A percentile compares a stretch with the other conserved stretches of the same genome.
Evolutionary conservation across 2,888 invertebrate species (phyloP).

Genomic region (Bugula neritina): DNA sequence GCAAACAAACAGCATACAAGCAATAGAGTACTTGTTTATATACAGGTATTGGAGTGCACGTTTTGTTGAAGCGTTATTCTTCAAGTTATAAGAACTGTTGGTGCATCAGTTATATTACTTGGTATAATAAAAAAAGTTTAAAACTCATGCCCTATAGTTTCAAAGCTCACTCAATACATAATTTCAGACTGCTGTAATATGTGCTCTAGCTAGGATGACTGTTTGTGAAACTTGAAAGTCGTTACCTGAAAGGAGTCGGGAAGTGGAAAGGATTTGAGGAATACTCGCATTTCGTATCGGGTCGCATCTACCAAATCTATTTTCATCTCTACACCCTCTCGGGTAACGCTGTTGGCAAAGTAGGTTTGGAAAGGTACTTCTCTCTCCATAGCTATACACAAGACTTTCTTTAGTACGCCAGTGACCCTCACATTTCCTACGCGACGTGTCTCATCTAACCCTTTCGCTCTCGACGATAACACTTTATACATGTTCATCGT

Average conservation of each 20-base stretch:
- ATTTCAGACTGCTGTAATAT: no score
- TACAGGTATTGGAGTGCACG: no score
- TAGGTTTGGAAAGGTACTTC: conserved; percentile 4
- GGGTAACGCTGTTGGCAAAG: conserved; percentile 18
- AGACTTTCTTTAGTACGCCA: neutral
- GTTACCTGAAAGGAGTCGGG: conserved; percentile 26
- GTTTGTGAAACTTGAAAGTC: no score
- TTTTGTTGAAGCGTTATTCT: no score
- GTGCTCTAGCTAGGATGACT: no score
- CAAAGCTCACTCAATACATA: no score
- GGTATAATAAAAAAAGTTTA: no score
- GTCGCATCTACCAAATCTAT: conserved; percentile 14
- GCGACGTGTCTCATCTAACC: conserved; percentile 5
- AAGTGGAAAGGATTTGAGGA: conserved; percentile 23
- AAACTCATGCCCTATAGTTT: no score
- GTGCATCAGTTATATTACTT: no score
- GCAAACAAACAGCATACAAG: neutral
- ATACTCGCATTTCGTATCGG: conserved; percentile 17
- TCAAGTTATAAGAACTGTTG: no score
- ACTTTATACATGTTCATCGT: conserved; percentile 25
- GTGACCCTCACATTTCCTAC: neutral
- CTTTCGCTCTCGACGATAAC: neutral
- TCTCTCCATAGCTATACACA: conserved; percentile 18
- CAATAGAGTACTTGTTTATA: neutral
- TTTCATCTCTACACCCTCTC: conserved; percentile 15